A percentile compares a stretch with the other conserved stretches of the same genome.
Conservation (phyloP, 2,888 invertebrate genomes). For the Caenorhabditis macrosperma region DNA sequence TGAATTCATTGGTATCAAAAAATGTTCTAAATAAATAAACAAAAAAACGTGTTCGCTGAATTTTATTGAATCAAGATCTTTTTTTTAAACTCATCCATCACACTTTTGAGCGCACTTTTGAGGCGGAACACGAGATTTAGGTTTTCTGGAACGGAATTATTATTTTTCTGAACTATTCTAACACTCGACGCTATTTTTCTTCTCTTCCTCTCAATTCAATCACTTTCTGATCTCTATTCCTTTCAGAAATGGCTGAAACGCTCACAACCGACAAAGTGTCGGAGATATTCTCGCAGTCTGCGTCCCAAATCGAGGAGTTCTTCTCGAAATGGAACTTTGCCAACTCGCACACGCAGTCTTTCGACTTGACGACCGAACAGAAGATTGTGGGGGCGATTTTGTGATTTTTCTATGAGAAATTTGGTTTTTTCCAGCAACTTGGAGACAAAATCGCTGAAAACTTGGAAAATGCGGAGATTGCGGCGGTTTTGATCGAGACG, state of each 20-base stretch:
- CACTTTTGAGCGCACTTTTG: no score
- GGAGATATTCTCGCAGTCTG: background rate
- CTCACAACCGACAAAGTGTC: background rate
- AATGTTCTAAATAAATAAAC: no score
- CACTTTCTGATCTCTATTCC: no score
- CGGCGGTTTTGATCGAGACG: conserved; percentile 37
- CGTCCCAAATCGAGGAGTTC: conserved; percentile 10
- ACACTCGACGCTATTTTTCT: no score
- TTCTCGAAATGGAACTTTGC: conserved; percentile 33
- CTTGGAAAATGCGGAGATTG: background rate
- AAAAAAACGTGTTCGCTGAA: no score
- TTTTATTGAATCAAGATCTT: no score
- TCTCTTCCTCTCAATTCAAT: no score
- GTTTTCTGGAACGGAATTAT: no score
- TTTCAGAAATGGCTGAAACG: background rate
- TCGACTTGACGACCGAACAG: background rate
- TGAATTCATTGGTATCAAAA: no score
- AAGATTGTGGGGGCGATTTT: conserved; percentile 4
- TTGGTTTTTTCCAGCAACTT: background rate
- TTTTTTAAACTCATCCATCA: no score
- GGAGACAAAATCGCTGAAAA: conserved; percentile 1
- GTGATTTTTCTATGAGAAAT: background rate
- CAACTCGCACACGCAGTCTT: background rate
- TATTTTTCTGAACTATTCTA: background rate
- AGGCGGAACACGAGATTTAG: no score